Conservation (phyloP, 1,140 invertebrate genomes). For the Thaumetopoea pityocampa region DNA sequence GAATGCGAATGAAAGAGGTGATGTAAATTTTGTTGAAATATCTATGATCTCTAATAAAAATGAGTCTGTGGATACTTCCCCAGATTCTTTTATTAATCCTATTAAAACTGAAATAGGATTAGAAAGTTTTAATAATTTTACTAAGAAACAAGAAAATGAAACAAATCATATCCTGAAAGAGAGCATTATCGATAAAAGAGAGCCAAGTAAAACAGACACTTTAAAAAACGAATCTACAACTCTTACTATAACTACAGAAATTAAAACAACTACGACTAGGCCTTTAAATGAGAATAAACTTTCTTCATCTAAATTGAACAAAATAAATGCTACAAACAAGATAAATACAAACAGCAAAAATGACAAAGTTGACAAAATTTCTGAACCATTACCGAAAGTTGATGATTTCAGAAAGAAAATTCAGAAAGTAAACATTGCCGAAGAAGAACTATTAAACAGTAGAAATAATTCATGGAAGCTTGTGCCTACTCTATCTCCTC, state of each 20-base stretch:
- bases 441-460: conserved; percentile 53
- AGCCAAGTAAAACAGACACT: too few species aligned
- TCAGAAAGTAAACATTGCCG: conserved; percentile 68
- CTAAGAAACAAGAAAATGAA: conserved; percentile 3
- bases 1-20: too few species aligned
- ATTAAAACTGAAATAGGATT: background rate
- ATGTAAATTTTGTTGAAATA: too few species aligned
- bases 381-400: conserved; percentile 43
- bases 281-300: background rate
- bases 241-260: background rate
- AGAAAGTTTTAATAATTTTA: background rate
- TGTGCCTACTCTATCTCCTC: conserved; percentile 58
- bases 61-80: background rate
- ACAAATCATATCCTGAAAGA: too few species aligned
- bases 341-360: conserved; percentile 18
- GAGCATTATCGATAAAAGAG: too few species aligned
- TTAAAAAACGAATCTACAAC: background rate
- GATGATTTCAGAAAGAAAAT: conserved; percentile 68
- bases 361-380: conserved; percentile 25
- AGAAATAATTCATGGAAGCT: conserved; percentile 70
- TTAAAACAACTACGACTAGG: background rate
- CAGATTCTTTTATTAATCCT: background rate
- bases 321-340: conserved; percentile 3
- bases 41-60: too few species aligned
- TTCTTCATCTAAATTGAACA: conserved; percentile 10